Base-by-base conservation (phyloP, 1,140 invertebrate species). In the Tetragnatha versicolor region DNA sequence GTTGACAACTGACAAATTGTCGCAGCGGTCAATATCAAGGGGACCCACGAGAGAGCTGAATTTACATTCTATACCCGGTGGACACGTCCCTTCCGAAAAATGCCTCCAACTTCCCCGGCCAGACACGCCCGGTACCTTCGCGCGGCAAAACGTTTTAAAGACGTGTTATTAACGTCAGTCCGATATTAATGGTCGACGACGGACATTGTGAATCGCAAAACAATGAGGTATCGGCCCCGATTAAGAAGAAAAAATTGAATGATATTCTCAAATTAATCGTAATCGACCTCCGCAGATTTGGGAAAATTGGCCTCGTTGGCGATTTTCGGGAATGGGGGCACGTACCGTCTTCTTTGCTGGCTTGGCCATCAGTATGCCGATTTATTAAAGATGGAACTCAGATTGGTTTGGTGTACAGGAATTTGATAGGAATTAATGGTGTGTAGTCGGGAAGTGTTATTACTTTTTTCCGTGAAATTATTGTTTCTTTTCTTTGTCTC, bases 281-380 rank as follows among this genome's bases (percentile, higher is more conserved):
- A 73, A 73, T 73, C 69, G 69, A 33, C 69, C 69, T 73, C 37
- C 69, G 22, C 39, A 73, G 49, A 73, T 73, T 60, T 51, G 69
- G 69, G 60, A 65, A 73, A 73, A 60, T 73, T 51, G 53, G 10
- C 51, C 31, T 22, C n/a, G 35, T n/a, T 51, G 25, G 33, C 22
- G 27, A 31, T 25, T 33, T 25, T 29, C 20, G 6, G 14, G 42
- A 70, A 25, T 22, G 39, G 37, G n/a, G 25, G 68, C 45, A 65
- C 61, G 61, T 27, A 17, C 39, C 42, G 61, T 65, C 31, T 65
- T 33, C 29, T 1, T 20, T 14, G 3, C 7, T 27, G 35, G 27
- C 29, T 58, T 4, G 5, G 20, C 55, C 20, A 58, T 58, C 35
- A 58, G 35, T 58, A 58, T 58, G 29, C 27, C 5, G 31, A 5